These are phyloP conservation scores for Uloborus diversus DNA, from an alignment of 1,140 invertebrate genomes.

Conservation along the genomic window DNA sequence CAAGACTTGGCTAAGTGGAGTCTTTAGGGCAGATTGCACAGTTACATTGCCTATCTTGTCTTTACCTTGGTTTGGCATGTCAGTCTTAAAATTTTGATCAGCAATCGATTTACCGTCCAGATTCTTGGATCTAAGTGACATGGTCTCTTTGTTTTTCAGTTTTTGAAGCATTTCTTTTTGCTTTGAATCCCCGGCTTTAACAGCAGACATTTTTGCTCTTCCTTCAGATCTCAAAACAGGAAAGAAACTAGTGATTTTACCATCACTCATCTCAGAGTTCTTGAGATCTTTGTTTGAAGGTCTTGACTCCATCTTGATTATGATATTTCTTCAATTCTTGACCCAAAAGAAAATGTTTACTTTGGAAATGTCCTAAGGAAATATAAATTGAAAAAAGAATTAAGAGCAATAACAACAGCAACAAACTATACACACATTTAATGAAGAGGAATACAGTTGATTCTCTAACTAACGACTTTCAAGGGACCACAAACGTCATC, in stretches of 20 bases:
- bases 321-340: no score
- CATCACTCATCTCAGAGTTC: no score
- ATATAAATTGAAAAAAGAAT: no score
- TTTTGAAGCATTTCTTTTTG: conserved; percentile 51
- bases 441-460: no score
- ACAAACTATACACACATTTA: no score
- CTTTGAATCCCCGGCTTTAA: conserved; percentile 38
- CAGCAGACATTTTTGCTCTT: conserved; percentile 52
- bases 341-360: no score
- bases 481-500: no score
- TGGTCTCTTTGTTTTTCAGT: conserved; percentile 28
- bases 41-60: conserved; percentile 31
- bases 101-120: background rate
- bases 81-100: background rate
- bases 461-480: no score
- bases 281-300: no score
- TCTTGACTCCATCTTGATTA: no score
- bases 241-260: conserved; percentile 31
- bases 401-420: no score
- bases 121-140: background rate
- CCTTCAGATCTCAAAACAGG: conserved; percentile 22
- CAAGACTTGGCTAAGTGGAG: conserved; percentile 46
- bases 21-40: conserved; percentile 34
- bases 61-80: background rate
- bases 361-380: no score